Evolutionary conservation across 2,113 vertebrate species (phyloP), one percentile per base, ranked within the genome.

Genomic region (Aplodontia rufa): DNA sequence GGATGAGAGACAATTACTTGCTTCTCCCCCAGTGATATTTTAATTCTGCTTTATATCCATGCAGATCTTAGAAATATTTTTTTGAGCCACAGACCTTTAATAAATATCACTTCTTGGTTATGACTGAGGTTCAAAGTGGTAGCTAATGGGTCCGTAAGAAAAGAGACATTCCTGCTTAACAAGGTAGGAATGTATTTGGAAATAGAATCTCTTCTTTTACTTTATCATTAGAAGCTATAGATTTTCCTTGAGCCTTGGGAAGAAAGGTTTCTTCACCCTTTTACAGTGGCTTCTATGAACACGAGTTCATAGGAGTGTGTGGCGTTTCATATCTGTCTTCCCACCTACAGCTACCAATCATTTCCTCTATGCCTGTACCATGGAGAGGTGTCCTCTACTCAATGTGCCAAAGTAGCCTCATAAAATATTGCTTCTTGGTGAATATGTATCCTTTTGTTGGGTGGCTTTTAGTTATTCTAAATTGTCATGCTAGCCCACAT

Each of bases 51-150:
- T 75, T 90, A 28, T 85, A 64, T 58, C 22, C 35, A 49, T 55
- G 53, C 4, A 95, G 40, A 81, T 87, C 16, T 51, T 66, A n/a
- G 60, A n/a, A n/a, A n/a, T n/a, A n/a, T n/a, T n/a, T n/a, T n/a
- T n/a, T n/a, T n/a, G n/a, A n/a, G n/a, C n/a, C n/a, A n/a, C 47
- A 81, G 58, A 47, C 20, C 49, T 22, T 95, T 88, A 91, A 60
- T 79, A 55, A 58, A 40, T 69, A 58, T 62, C 7, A 64, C 0
- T n/a, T 91, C 7, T 28, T 1, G 6, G 22, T n/a, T 0, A 82
- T 53, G 35, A 28, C 3, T n/a, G 55, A 55, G 32, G 32, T 45
- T 93, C 40, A 80, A 75, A 81, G 72, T 7, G 78, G 58, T 4
- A 64, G 28, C 62, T 71, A 42, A 2, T 60, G 53, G 68, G 37